phyloP scores from a whole-genome alignment of 1,140 invertebrate species.

The Nautilus pompilius region DNA sequence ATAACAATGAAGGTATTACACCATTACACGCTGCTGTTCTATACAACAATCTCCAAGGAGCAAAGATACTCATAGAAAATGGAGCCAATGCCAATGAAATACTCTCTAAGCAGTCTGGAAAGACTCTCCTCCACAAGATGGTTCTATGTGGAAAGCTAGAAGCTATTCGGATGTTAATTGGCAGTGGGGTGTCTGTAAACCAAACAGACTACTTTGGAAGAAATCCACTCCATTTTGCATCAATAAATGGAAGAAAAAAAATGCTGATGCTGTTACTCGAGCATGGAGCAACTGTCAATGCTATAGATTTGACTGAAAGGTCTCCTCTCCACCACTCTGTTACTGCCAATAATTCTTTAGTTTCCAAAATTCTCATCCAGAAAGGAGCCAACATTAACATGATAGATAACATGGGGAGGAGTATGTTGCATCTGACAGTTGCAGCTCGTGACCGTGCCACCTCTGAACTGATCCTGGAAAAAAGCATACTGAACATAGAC shows the following conservation, averaged over 20 bases:
- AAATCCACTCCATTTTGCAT: slow-evolving; percentile 31
- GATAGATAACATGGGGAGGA: slow-evolving; percentile 27
- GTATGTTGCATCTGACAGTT: slow-evolving; percentile 32
- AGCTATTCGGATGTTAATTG: slow-evolving; percentile 31
- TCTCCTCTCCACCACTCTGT: slow-evolving; percentile 33
- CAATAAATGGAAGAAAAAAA: slow-evolving; percentile 22
- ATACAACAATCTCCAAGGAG: slow-evolving; percentile 7
- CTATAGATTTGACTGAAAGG: slow-evolving; percentile 22
- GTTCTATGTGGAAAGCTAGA: slow-evolving; percentile 25
- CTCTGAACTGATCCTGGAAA: slow-evolving; percentile 30
- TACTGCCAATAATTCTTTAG: slow-evolving; percentile 31
- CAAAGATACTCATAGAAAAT: slow-evolving; percentile 30
- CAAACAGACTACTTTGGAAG: slow-evolving; percentile 22
- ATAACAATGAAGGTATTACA: slow-evolving; percentile 31
- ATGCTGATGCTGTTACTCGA: slow-evolving; percentile 32
- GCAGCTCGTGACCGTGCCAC: slow-evolving; percentile 26
- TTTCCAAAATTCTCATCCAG: slow-evolving; percentile 29
- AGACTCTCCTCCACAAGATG: slow-evolving; percentile 36
- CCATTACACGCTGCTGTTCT: slow-evolving; percentile 20
- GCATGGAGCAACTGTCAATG: slow-evolving; percentile 28
- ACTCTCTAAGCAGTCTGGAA: slow-evolving; percentile 25
- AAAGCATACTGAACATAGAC: slow-evolving; percentile 36
- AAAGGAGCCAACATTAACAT: slow-evolving; percentile 29
- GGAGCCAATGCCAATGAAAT: slow-evolving; percentile 35
- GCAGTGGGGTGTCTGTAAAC: slow-evolving; percentile 31